These are phyloP conservation scores for Protomyctophum bolini DNA, from an alignment of 2,113 vertebrate species.

Conservation along the genomic window DNA sequence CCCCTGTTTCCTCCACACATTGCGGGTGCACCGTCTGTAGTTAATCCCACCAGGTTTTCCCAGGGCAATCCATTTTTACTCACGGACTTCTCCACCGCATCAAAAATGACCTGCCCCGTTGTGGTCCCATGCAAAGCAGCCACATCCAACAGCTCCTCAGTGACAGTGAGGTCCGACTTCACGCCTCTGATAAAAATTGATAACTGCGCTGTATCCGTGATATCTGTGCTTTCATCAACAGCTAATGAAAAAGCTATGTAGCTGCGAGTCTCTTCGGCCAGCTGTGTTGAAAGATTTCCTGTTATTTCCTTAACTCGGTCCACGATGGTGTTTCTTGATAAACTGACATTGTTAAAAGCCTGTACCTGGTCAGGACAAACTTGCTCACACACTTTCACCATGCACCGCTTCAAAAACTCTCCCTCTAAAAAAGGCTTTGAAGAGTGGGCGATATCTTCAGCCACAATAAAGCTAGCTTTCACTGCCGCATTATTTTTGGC, in stretches of 20 bases:
- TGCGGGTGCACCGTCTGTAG: no score
- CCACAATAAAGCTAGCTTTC: slow-evolving; percentile 57
- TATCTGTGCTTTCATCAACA: slow-evolving; percentile 34
- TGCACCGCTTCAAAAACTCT: slow-evolving; percentile 36
- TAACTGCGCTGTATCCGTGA: no score
- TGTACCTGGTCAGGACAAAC: slow-evolving; percentile 55
- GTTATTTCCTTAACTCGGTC: slow-evolving; percentile 47
- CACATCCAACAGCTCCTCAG: no score
- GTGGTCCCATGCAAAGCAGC: slow-evolving; percentile 38
- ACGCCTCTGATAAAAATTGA: no score
- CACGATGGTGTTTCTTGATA: slow-evolving; percentile 61
- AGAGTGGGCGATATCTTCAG: slow-evolving; percentile 40
- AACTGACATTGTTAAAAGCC: slow-evolving; percentile 59
- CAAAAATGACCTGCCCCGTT: slow-evolving; percentile 31
- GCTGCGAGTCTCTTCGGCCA: slow-evolving; percentile 38
- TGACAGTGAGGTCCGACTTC: no score
- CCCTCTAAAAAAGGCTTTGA: slow-evolving; percentile 24
- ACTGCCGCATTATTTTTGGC: slow-evolving; percentile 48
- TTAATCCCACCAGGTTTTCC: no score
- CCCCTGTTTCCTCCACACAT: no score
- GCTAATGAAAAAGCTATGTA: slow-evolving; percentile 28
- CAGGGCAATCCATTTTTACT: slow-evolving; percentile 51
- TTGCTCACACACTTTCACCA: slow-evolving; percentile 57
- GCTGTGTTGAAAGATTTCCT: slow-evolving; percentile 23
- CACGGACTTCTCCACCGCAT: slow-evolving; percentile 37